These are phyloP conservation scores for Mormyrus proboscirostris DNA, from an alignment of 2,797 vertebrate species.

Conservation along the genomic window DNA sequence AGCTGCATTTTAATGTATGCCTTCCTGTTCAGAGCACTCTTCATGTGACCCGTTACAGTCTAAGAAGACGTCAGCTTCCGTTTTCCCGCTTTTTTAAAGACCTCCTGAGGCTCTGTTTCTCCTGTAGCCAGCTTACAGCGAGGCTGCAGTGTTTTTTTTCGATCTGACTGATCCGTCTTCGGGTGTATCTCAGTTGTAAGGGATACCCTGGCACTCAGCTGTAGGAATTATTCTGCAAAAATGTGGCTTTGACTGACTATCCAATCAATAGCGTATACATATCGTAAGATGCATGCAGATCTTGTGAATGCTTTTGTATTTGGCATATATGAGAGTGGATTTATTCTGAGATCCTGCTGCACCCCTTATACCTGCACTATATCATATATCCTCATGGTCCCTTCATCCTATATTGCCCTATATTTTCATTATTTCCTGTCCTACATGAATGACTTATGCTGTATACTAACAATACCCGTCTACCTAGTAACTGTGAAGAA, in stretches of 20 bases:
- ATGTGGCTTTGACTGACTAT: not conserved
- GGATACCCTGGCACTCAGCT: not conserved
- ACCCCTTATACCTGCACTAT: not conserved
- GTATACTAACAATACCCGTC: not conserved
- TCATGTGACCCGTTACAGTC: not conserved
- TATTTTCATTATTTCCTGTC: not conserved
- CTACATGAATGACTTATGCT: not conserved
- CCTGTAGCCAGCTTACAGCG: not conserved
- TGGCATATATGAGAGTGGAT: not conserved
- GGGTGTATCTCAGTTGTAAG: not conserved
- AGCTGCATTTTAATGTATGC: not conserved
- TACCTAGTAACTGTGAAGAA: not conserved
- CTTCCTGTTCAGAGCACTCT: not conserved
- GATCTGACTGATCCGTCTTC: not conserved
- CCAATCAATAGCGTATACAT: not conserved
- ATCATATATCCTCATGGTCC: not conserved
- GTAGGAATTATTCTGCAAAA: not conserved
- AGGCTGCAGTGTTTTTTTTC: not conserved
- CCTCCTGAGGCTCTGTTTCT: not conserved
- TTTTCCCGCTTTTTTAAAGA: not conserved
- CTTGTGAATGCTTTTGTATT: not conserved
- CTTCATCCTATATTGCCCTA: not conserved
- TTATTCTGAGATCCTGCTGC: not conserved
- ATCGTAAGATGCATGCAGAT: not conserved
- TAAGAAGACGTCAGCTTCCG: not conserved